Conservation (phyloP, 2,888 invertebrate genomes). For the Synergus umbraculus region DNA sequence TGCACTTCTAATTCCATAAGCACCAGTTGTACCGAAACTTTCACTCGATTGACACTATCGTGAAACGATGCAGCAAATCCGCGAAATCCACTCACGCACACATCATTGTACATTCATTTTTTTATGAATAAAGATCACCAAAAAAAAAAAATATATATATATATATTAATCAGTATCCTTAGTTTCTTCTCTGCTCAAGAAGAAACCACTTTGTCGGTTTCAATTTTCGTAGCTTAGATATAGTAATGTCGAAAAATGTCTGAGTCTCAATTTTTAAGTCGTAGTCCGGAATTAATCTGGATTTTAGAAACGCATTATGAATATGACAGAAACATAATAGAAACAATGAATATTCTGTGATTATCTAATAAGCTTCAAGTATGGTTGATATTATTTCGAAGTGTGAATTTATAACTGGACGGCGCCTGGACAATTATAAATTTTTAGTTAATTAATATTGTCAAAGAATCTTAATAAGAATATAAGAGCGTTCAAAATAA, state of each 20-base stretch:
- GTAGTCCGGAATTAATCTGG: neutral
- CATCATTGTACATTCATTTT: conserved; percentile 71
- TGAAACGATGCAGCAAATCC: conserved; percentile 42
- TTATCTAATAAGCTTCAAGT: conserved; percentile 10
- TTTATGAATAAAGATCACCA: conserved; percentile 68
- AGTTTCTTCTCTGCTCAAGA: conserved; percentile 36
- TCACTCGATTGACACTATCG: conserved; percentile 48
- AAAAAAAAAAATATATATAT: conserved; percentile 36
- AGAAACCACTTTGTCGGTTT: conserved; percentile 35
- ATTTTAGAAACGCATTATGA: conserved; percentile 19
- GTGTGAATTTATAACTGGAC: neutral
- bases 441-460: conserved; percentile 4
- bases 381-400: conserved; percentile 12
- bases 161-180: conserved; percentile 12
- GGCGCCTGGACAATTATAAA: neutral
- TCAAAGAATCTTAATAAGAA: neutral
- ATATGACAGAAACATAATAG: conserved; percentile 33
- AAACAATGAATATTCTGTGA: conserved; percentile 33
- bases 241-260: conserved; percentile 14
- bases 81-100: conserved; percentile 51
- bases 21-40: conserved; percentile 40
- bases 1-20: conserved; percentile 41
- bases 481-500: neutral
- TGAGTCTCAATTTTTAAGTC: conserved; percentile 24
- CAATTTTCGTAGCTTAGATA: conserved; percentile 18